Conservation (phyloP, 1,140 invertebrate genomes). For the Heliconius melpomene region DNA sequence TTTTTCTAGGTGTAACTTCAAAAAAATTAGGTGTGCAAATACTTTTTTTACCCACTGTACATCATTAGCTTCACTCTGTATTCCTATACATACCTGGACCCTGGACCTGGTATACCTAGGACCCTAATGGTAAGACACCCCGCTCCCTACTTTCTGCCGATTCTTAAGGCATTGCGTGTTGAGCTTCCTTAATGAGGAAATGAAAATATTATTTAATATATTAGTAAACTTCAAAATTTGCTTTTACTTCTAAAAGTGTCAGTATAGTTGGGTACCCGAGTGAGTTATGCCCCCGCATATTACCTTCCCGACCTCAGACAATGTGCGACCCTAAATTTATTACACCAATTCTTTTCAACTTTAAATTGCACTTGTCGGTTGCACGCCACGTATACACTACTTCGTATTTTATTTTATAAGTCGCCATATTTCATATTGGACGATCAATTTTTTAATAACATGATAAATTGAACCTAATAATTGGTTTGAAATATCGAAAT, state of each 20-base stretch:
- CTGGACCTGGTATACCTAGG: no score
- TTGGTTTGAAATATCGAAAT: no score
- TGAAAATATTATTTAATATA: background rate
- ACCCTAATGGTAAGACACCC: no score
- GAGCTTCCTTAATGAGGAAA: background rate
- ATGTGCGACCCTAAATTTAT: constrained; percentile 27
- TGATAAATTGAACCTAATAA: no score
- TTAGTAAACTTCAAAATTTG: background rate
- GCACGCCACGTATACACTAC: constrained; percentile 4
- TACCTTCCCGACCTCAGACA: constrained; percentile 17
- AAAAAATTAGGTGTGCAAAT: no score
- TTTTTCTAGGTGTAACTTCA: no score
- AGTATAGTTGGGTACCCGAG: background rate
- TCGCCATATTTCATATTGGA: background rate
- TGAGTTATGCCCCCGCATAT: constrained; percentile 2
- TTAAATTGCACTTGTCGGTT: constrained; percentile 24
- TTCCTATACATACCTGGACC: no score
- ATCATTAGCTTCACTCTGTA: no score
- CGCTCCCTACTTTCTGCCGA: no score
- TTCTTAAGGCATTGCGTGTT: background rate
- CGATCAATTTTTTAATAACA: background rate
- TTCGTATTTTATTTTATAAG: background rate
- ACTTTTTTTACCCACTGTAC: no score
- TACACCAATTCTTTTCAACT: constrained; percentile 26
- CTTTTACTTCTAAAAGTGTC: background rate